Percentiles rank a stretch among this genome's conserved stretches.
phyloP scores from a whole-genome alignment of 2,888 invertebrate genomes.

The Andrena flavipes region DNA sequence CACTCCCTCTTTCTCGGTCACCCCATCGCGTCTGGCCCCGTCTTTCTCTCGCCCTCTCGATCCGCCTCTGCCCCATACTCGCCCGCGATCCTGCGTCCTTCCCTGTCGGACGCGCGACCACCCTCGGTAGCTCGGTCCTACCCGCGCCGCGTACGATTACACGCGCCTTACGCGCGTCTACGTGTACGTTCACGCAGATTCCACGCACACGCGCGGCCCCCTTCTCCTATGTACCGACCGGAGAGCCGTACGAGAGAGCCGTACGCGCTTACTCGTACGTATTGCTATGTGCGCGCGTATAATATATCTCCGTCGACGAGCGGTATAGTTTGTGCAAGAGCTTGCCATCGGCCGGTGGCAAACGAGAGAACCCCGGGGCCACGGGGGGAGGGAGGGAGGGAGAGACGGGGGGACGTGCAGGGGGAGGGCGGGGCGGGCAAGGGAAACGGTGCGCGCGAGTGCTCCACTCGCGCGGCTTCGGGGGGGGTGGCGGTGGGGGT shows the following conservation, averaged over 20 bases:
- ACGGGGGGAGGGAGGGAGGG: neutral
- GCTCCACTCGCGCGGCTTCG: conserved; percentile 60
- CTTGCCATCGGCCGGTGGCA: conserved; percentile 67
- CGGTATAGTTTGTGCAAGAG: conserved; percentile 71
- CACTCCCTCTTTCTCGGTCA: neutral
- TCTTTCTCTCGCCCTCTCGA: conserved; percentile 24
- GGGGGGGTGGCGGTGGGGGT: conserved; percentile 61
- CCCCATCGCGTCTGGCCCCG: neutral
- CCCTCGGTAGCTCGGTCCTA: conserved; percentile 33
- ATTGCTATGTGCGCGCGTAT: conserved; percentile 63
- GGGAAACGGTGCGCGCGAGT: conserved; percentile 60
- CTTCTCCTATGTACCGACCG: neutral
- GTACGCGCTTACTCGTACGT: conserved; percentile 57
- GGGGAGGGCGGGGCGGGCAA: conserved; percentile 33
- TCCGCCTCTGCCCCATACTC: conserved; percentile 19
- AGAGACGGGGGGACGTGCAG: neutral
- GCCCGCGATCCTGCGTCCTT: conserved; percentile 30
- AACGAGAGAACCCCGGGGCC: conserved; percentile 57
- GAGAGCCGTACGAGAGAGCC: conserved; percentile 17
- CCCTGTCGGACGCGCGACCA: conserved; percentile 31
- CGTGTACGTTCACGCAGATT: conserved; percentile 60
- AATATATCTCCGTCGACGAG: conserved; percentile 66
- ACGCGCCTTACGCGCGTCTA: conserved; percentile 66
- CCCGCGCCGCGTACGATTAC: conserved; percentile 60
- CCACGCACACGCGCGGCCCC: conserved; percentile 39